Conservation (phyloP, 2,888 invertebrate genomes). For the Coremacera marginata region DNA sequence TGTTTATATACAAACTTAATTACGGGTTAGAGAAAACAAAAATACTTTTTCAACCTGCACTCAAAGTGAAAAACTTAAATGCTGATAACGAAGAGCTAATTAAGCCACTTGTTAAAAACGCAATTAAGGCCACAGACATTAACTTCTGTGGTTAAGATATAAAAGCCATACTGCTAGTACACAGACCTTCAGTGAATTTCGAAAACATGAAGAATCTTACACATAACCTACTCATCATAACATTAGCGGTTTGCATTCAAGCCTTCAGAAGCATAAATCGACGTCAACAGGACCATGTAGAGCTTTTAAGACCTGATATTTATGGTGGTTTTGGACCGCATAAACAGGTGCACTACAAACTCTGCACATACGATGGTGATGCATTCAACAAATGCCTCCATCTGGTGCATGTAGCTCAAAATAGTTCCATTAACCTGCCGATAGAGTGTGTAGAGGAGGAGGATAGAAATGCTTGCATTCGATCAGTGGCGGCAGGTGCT, state of each 20-base stretch:
- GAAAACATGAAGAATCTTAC: background rate
- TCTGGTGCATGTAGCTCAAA: slow-evolving; percentile 33
- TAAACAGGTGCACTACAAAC: background rate
- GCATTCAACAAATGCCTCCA: slow-evolving; percentile 45
- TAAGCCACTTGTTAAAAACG: background rate
- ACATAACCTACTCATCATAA: too few species aligned
- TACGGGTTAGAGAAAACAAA: too few species aligned
- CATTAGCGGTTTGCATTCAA: background rate
- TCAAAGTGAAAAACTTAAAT: background rate
- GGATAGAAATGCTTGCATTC: slow-evolving; percentile 40
- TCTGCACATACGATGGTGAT: slow-evolving; percentile 43
- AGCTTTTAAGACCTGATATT: background rate
- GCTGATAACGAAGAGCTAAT: background rate
- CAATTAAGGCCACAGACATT: background rate
- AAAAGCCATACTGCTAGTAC: background rate
- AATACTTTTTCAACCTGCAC: too few species aligned
- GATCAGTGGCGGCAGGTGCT: slow-evolving; percentile 26
- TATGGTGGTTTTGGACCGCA: background rate
- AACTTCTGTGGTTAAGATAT: background rate
- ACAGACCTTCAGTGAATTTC: background rate
- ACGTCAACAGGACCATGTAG: background rate
- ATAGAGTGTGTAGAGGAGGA: slow-evolving; percentile 43
- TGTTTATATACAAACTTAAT: too few species aligned
- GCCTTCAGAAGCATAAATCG: background rate
- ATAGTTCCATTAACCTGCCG: slow-evolving; percentile 41